Conservation (phyloP, 2,797 vertebrate genomes). For the Taenioides sp. region DNA sequence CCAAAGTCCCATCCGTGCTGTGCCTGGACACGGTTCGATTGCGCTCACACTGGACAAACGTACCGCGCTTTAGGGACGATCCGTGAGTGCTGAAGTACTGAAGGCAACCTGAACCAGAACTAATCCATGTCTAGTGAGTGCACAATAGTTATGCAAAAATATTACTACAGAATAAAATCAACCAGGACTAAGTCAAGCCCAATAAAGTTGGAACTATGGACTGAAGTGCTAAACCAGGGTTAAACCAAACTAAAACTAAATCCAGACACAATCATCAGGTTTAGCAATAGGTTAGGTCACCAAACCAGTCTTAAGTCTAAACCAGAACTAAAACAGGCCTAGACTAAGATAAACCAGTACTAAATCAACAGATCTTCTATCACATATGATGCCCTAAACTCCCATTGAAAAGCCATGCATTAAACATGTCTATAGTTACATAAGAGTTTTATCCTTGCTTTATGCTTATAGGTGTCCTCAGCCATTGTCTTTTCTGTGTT, state of each 20-base stretch:
- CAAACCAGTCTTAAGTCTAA: not conserved
- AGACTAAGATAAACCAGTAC: not conserved
- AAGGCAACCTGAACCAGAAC: too few species aligned
- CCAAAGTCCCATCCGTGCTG: too few species aligned
- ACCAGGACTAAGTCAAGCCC: too few species aligned
- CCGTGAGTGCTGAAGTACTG: too few species aligned
- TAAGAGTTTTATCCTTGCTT: constrained; percentile 5
- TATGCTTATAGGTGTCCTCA: constrained; percentile 20
- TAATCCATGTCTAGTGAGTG: too few species aligned
- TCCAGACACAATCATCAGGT: not conserved
- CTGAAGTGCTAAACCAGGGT: not conserved
- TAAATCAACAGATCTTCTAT: not conserved
- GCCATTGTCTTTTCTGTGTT: constrained; percentile 14
- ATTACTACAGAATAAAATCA: too few species aligned
- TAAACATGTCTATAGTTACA: constrained; percentile 16
- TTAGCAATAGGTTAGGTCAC: not conserved
- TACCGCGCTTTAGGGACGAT: too few species aligned
- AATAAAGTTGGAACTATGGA: not conserved
- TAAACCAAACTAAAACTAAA: not conserved
- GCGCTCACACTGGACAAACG: too few species aligned
- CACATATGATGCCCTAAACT: not conserved
- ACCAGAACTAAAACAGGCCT: not conserved
- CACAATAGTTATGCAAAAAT: too few species aligned
- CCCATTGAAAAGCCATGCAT: not conserved
- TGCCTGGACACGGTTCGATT: too few species aligned